Evolutionary conservation across 2,888 invertebrate species (phyloP), one percentile per base, ranked within the genome.

Genomic region (Rhopalosiphum nymphaeae): DNA sequence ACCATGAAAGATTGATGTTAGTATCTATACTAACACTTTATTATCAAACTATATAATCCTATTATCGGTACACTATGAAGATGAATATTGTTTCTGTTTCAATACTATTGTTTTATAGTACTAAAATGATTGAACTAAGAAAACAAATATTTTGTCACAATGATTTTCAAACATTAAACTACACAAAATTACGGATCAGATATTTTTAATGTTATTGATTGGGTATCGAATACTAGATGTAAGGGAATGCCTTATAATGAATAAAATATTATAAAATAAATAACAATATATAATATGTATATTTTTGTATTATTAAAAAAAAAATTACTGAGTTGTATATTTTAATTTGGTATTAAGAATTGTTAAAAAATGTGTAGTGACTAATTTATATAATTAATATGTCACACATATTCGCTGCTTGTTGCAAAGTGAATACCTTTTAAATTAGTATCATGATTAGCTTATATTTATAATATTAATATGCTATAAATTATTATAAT

Each of bases 1-100:
- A 78, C 29, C 67, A 29, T 42, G 88, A 88, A 88, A 53, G 67
- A 92, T 88, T 92, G 88, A 56, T 93, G 10, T 61, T 4, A 11
- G 26, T 56, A 84, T 16, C 26, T 42, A 5, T 86, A 49, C 29
- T 29, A 42, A 57, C 13, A 67, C 42, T 36, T 44, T 16, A 57
- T 61, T 36, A 25, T n/a, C n/a, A 7, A 11, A 61, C 11, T 49
- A 5, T 85, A 42, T 53, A 44, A 84, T 85, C 9, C 1, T 57
- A 61, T 61, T 46, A 46, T 91, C 46, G 25, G 11, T 57, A 91
- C n/a, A 67, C n/a, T 13, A n/a, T 67, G 61, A 67, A 67, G 13
- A 13, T 3, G 61, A 67, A 67, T n/a, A 67, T n/a, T 29, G 4
- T 67, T 67, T 67, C 3, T 21, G n/a, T 67, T 3, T 67, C 13